phyloP scores from a whole-genome alignment of 2,797 vertebrate genomes.

The Tragelaphus oryx region DNA sequence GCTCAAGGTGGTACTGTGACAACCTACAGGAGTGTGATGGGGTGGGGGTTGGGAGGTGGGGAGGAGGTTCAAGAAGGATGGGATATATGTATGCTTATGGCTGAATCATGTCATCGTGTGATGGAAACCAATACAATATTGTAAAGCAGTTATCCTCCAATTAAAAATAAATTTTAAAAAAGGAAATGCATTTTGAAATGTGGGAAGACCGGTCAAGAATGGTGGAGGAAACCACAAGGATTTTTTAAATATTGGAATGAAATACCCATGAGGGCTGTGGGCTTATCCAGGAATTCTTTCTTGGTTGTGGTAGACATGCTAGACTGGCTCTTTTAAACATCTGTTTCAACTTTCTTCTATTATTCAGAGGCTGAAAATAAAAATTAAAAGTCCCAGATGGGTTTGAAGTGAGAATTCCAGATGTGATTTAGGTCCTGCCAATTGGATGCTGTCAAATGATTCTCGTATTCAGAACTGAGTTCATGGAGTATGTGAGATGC shows the following conservation, averaged over 20 bases:
- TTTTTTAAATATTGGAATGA: not conserved
- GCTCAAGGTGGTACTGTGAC: not conserved
- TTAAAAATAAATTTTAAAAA: not conserved
- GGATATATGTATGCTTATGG: not conserved
- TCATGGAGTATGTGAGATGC: not conserved
- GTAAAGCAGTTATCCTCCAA: not conserved
- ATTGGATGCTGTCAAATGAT: not conserved
- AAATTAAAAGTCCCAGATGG: not conserved
- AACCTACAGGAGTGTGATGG: not conserved
- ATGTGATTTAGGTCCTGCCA: not conserved
- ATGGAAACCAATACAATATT: not conserved
- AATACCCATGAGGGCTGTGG: not conserved
- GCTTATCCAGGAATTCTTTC: not conserved
- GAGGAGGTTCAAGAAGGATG: not conserved
- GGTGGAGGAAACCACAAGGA: not conserved
- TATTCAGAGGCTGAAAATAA: not conserved
- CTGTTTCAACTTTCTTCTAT: not conserved
- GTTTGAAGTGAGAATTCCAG: not conserved
- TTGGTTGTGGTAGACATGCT: not conserved
- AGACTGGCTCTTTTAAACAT: constrained; percentile 17
- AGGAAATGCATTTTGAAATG: constrained; percentile 29
- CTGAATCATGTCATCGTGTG: not conserved
- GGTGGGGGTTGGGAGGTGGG: not conserved
- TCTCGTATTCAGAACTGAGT: not conserved
- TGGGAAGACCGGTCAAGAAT: not conserved